phyloP scores from a whole-genome alignment of 2,888 invertebrate genomes.

The Rotaria magnacalcarata region DNA sequence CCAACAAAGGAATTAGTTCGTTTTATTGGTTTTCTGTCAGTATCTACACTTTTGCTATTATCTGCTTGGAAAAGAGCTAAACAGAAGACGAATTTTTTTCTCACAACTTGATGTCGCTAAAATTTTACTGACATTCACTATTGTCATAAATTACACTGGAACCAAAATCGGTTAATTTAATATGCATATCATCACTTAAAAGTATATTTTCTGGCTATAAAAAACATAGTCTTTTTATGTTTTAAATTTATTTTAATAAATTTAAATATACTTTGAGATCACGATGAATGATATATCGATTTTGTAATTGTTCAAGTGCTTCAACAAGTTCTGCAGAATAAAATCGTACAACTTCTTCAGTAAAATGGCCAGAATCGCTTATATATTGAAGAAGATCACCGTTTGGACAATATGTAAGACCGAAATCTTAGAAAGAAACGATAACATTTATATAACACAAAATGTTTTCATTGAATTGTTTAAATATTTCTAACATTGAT shows the following conservation, averaged over 20 bases:
- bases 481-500: too few species aligned
- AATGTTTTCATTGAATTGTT: too few species aligned
- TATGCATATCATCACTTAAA: conserved; percentile 88
- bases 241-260: not conserved
- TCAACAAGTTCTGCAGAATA: conserved; percentile 87
- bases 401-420: conserved; percentile 84
- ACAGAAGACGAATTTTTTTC: not conserved
- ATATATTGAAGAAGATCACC: conserved; percentile 89
- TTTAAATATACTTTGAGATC: conserved; percentile 48
- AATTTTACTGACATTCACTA: not conserved
- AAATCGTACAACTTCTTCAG: conserved; percentile 80
- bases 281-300: conserved; percentile 82
- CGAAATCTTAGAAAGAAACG: conserved; percentile 69
- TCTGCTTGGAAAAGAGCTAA: not conserved
- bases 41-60: not conserved
- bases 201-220: conserved; percentile 96
- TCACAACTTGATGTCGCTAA: not conserved
- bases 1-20: conserved; percentile 74
- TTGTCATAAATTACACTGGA: conserved; percentile 74
- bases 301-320: conserved; percentile 84
- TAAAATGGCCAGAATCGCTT: conserved; percentile 78
- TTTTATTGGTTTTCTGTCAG: conserved; percentile 37
- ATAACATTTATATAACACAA: not conserved
- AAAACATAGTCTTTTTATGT: conserved; percentile 63
- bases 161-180: conserved; percentile 92